Evolutionary conservation across 1,140 invertebrate genomes (phyloP).

Genomic region (Lutraria rhynchaena): DNA sequence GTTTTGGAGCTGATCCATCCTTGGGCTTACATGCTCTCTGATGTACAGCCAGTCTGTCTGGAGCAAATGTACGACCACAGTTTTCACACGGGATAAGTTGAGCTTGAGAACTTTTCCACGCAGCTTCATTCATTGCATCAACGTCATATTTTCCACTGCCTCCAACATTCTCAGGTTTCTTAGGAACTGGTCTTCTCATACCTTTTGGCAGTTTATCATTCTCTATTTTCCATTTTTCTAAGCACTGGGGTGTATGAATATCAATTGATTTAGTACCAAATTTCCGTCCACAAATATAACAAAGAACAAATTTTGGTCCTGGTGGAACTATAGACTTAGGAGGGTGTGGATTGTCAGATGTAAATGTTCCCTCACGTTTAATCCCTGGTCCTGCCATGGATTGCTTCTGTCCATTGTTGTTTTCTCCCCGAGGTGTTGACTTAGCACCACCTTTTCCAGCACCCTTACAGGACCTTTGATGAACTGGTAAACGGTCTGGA

Average conservation of each 20-base stretch:
- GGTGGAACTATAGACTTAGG: conserved; percentile 55
- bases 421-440: background rate
- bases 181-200: conserved; percentile 85
- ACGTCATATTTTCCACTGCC: conserved; percentile 73
- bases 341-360: conserved; percentile 51
- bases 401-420: background rate
- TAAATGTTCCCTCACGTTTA: conserved; percentile 63
- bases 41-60: conserved; percentile 87
- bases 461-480: conserved; percentile 85
- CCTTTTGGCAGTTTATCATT: conserved; percentile 86
- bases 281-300: conserved; percentile 88
- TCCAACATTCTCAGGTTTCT: conserved; percentile 84
- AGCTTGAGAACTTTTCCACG: conserved; percentile 82
- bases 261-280: conserved; percentile 88
- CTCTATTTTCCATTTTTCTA: conserved; percentile 88
- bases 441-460: conserved; percentile 61
- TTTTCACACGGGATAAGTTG: conserved; percentile 86
- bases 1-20: conserved; percentile 49
- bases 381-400: conserved; percentile 28
- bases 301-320: conserved; percentile 84
- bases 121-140: conserved; percentile 79
- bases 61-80: conserved; percentile 88
- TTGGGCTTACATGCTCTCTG: conserved; percentile 85
- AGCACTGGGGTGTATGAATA: conserved; percentile 90
- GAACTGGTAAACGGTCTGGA: conserved; percentile 87